Evolutionary conservation across 1,140 invertebrate species (phyloP).

Genomic region (Nymphalis io): DNA sequence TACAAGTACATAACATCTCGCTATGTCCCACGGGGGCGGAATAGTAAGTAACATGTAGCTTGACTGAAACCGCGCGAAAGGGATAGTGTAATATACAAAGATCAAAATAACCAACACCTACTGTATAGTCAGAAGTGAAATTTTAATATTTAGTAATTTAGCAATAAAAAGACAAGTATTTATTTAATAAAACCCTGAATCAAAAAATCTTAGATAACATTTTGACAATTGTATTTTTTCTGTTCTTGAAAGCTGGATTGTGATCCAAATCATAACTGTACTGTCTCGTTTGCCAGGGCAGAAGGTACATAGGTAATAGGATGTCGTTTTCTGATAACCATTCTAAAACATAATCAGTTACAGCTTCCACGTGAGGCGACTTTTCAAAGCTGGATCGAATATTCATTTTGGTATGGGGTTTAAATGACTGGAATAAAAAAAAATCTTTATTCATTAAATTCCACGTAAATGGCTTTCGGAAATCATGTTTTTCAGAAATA

Average conservation of each 20-base stretch:
- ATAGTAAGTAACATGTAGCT: too few species aligned
- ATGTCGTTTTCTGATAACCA: constrained; percentile 65
- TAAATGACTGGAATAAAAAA: constrained; percentile 38
- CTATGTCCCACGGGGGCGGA: too few species aligned
- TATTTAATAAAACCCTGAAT: background rate
- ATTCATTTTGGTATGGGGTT: constrained; percentile 33
- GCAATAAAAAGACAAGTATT: background rate
- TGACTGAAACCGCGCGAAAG: too few species aligned
- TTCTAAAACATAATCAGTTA: constrained; percentile 64
- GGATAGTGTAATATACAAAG: too few species aligned
- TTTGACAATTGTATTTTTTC: constrained; percentile 44
- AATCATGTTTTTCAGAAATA: too few species aligned
- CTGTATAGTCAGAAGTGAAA: too few species aligned
- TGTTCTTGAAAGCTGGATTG: constrained; percentile 50
- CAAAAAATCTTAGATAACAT: constrained; percentile 50
- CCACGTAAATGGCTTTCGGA: too few species aligned
- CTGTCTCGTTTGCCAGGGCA: constrained; percentile 41
- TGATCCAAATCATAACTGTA: constrained; percentile 42
- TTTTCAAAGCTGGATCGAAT: constrained; percentile 57
- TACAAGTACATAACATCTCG: too few species aligned
- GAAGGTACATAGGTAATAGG: constrained; percentile 61
- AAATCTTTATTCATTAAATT: background rate
- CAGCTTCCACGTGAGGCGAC: constrained; percentile 58
- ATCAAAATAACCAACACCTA: too few species aligned
- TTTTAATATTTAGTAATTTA: too few species aligned